A percentile compares a stretch with the other conserved stretches of the same genome.
Conservation (phyloP, 2,888 invertebrate species). For the Xestia rhomboidea region DNA sequence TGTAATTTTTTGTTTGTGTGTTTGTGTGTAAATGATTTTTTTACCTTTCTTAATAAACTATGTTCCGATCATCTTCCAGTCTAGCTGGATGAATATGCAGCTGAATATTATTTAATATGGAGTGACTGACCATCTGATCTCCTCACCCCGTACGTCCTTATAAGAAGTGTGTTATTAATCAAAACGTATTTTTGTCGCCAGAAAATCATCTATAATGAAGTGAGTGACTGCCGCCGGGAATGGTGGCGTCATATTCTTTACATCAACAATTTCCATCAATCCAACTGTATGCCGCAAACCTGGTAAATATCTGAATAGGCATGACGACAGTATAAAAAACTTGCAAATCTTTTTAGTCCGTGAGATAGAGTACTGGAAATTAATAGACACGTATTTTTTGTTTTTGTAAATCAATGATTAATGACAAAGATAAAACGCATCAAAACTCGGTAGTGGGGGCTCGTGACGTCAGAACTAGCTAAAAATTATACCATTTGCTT, state of each 20-base stretch:
- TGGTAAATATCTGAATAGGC: conserved; percentile 68
- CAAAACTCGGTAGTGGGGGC: no score
- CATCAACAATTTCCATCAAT: conserved; percentile 71
- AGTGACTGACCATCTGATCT: not conserved
- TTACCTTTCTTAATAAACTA: not conserved
- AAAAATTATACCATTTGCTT: no score
- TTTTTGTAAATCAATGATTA: no score
- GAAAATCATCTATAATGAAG: conserved; percentile 40
- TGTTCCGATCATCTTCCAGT: not conserved
- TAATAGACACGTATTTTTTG: no score
- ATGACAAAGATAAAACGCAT: no score
- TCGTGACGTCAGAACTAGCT: no score
- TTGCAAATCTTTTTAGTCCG: no score
- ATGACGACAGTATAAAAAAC: no score
- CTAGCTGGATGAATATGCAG: not conserved
- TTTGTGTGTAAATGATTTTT: not conserved
- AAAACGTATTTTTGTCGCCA: not conserved
- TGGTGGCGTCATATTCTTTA: conserved; percentile 77
- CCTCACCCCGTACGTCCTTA: not conserved
- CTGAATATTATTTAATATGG: not conserved
- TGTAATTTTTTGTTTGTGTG: no score
- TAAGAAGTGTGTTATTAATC: not conserved
- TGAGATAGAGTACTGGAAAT: no score
- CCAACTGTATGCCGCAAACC: conserved; percentile 64
- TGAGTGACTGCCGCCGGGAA: conserved; percentile 65